phyloP scores from a whole-genome alignment of 2,888 invertebrate species.

The Ectemnius continuus region DNA sequence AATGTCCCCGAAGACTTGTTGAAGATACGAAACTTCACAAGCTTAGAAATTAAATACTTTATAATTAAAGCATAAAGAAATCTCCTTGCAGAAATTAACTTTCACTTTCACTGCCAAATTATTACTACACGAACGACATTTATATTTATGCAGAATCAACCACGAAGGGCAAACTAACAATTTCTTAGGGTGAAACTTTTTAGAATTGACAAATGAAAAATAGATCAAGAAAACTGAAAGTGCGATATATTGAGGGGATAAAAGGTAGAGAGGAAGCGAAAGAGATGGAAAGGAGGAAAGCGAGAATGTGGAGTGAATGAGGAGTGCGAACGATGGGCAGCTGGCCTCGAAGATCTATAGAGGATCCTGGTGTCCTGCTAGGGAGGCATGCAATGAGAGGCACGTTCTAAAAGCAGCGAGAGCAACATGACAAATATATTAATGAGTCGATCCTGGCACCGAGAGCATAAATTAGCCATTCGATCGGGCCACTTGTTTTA shows the following conservation, averaged over 20 bases:
- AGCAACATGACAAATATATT: constrained; percentile 42
- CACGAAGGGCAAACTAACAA: too few relatives aligned
- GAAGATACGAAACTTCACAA: not conserved
- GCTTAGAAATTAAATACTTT: too few relatives aligned
- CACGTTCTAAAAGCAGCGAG: constrained; percentile 30
- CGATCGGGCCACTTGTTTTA: too few relatives aligned
- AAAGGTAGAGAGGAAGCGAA: not conserved
- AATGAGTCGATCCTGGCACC: constrained; percentile 52
- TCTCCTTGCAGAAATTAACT: too few relatives aligned
- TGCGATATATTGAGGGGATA: constrained; percentile 18
- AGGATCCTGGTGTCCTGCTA: constrained; percentile 24
- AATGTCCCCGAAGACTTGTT: not conserved
- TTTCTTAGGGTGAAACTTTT: too few relatives aligned
- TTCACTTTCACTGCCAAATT: too few relatives aligned
- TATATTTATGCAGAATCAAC: too few relatives aligned
- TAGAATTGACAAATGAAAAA: too few relatives aligned
- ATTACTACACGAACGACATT: too few relatives aligned
- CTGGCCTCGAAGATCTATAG: constrained; percentile 43
- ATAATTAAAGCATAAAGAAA: too few relatives aligned
- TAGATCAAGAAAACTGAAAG: not conserved
- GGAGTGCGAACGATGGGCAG: constrained; percentile 27
- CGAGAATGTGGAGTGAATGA: constrained; percentile 25
- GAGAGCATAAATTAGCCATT: constrained; percentile 50
- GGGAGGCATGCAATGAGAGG: constrained; percentile 51
- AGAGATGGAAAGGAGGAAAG: not conserved